Conservation (phyloP, 2,797 vertebrate species). For the Strix occidentalis region DNA sequence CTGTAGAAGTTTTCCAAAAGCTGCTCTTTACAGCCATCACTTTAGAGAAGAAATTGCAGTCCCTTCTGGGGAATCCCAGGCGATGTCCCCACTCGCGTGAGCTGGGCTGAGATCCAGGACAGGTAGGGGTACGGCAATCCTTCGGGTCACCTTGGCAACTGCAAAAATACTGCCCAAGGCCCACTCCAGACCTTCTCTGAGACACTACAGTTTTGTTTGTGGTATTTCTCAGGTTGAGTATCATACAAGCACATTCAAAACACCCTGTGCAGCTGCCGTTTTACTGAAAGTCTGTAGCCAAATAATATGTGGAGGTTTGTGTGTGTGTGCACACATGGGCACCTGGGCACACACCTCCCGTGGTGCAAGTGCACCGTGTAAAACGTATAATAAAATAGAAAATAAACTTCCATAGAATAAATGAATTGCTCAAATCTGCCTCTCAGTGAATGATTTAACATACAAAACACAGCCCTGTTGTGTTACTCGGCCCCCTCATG, state of each 20-base stretch:
- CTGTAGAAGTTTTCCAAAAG: not conserved
- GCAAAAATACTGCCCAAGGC: not conserved
- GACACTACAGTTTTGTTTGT: fast-evolving
- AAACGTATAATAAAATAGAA: not conserved
- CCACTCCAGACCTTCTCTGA: not conserved
- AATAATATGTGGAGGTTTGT: fast-evolving
- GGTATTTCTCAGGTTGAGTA: not conserved
- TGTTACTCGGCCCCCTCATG: not conserved
- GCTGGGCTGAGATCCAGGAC: not conserved
- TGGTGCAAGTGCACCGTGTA: not conserved
- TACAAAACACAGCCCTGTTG: not conserved
- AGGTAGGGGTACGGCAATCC: fast-evolving
- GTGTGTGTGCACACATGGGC: fast-evolving
- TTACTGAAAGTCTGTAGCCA: not conserved
- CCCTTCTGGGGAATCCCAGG: not conserved
- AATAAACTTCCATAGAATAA: not conserved
- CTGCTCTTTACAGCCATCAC: not conserved
- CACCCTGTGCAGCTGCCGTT: not conserved
- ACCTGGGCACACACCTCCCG: not conserved
- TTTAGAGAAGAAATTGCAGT: fast-evolving
- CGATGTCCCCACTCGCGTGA: not conserved
- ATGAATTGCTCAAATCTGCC: not conserved
- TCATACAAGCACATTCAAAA: fast-evolving
- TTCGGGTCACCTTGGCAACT: not conserved
- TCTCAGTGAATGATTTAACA: not conserved